Base-by-base conservation (phyloP, 2,113 vertebrate genomes). In the Malurus cyaneus region DNA sequence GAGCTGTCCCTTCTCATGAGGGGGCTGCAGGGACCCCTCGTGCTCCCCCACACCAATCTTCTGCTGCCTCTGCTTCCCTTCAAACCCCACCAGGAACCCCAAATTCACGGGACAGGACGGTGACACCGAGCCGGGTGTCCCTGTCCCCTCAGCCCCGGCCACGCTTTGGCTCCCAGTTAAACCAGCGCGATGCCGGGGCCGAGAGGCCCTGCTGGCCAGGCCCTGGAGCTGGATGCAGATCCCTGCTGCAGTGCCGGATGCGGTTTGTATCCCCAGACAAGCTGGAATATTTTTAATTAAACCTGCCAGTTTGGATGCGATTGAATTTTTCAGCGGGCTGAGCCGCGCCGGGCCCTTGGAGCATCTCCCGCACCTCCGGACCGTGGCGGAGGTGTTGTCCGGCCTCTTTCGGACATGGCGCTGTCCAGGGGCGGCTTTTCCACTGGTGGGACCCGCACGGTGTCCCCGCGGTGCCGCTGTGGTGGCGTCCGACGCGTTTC, bases 211-310 rank as follows among this genome's bases (percentile, higher is more conserved):
- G 42, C 85, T 64, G 26, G 7, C 67, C 18, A 57, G 85, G 85
- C 73, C 0, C 91, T 9, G 39, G 74, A 12, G 86, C 89, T 91
- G 92, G 87, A 66, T 86, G 92, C 87, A 11, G 87, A 8, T 88
- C 86, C 91, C 76, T 42, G 94, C 95, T 91, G 95, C 95, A 80
- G 92, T 54, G 67, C 92, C 67, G 86, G 94, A 31, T 84, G 62
- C 80, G 9, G 83, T 80, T 67, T 76, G 92, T 67, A 83, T 83
- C 95, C 84, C 73, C 3, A 86, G 89, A 92, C 76, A 10, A 80
- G 92, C 95, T 52, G 5, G 50, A 91, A 80, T 83, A 83, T 95
- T 94, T 92, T 88, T 96, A 95, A 96, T 95, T 95, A 95, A 96
- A 94, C 76, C 95, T 95, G 95, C 94, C 94, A 80, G 49, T 88